These are phyloP conservation scores for Atta colombica DNA, from an alignment of 1,140 invertebrate species.

Conservation along the genomic window DNA sequence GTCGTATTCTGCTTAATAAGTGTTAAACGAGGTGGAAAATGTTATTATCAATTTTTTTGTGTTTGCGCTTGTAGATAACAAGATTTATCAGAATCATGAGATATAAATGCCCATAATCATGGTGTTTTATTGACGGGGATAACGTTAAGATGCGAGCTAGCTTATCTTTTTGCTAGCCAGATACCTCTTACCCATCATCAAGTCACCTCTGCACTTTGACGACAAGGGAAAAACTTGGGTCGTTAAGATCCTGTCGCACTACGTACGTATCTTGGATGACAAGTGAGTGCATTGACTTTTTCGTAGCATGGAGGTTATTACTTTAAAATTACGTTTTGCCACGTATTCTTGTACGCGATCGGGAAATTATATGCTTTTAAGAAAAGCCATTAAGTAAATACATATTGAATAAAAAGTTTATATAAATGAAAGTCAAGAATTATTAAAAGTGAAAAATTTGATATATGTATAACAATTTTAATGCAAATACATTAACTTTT, in stretches of 20 bases:
- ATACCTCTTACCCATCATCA: constrained; percentile 64
- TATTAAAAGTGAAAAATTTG: neutral
- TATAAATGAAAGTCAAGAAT: neutral
- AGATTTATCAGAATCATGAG: constrained; percentile 64
- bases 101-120: constrained; percentile 44
- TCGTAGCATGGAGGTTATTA: constrained; percentile 28
- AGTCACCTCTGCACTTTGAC: constrained; percentile 58
- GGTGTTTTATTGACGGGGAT: constrained; percentile 52
- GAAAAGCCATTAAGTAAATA: neutral
- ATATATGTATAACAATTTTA: neutral
- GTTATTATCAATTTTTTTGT: constrained; percentile 15
- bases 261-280: constrained; percentile 35
- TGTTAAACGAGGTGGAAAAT: neutral
- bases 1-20: neutral
- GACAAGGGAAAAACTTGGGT: constrained; percentile 67
- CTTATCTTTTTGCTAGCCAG: constrained; percentile 49
- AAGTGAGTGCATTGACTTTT: constrained; percentile 36
- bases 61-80: constrained; percentile 63
- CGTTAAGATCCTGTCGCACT: constrained; percentile 46
- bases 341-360: neutral
- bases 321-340: constrained; percentile 6
- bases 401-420: neutral
- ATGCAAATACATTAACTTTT: neutral
- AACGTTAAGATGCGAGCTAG: constrained; percentile 2
- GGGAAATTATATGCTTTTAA: neutral